Base-by-base conservation (phyloP, 1,140 invertebrate species). In the Anastatus disparis region DNA sequence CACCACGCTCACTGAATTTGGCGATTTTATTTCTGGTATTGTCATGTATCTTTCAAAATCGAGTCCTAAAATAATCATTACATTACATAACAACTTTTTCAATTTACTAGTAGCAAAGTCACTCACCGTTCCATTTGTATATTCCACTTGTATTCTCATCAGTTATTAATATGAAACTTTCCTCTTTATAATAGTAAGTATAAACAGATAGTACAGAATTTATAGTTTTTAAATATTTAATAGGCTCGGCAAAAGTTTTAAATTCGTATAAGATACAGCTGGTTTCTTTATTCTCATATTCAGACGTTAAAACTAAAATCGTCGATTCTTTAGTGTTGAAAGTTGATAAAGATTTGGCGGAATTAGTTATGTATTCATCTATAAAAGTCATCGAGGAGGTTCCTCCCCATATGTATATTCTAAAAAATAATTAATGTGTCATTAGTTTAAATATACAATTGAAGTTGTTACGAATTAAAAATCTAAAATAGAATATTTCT, bases 331-430 rank as follows among this genome's bases (percentile, higher is more conserved):
- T 71, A 8, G 76, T 29, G 2, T 73, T 59, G 10, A 80, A 75
- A 0, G 78, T 65, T 13, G 72, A 58, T 8, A 82, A 72, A 2
- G 76, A 6, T n/a, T 3, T 67, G 10, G 74, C 55, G 0, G 71
- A 71, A 0, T 68, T 75, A 0, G 53, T 74, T 44, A 56, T 46
- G 20, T 76, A 26, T 12, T 75, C 50, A 1, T 15, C 2, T 6
- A 78, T 59, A 26, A 55, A 67, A n/a, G 80, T 79, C 76, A 84
- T 81, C n/a, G n/a, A n/a, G 44, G 81, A 76, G 1, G 76, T 81
- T 2, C 73, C 81, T 24, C 65, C 76, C 83, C 83, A 84, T 42
- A 71, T 65, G 44, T 84, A 84, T 56, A 84, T 79, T 53, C 82
- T 84, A 63, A 1, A 38, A 17, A 22, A 1, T 10, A 31, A 44